phyloP scores from a whole-genome alignment of 2,797 vertebrate genomes.

The Peromyscus aztecus region DNA sequence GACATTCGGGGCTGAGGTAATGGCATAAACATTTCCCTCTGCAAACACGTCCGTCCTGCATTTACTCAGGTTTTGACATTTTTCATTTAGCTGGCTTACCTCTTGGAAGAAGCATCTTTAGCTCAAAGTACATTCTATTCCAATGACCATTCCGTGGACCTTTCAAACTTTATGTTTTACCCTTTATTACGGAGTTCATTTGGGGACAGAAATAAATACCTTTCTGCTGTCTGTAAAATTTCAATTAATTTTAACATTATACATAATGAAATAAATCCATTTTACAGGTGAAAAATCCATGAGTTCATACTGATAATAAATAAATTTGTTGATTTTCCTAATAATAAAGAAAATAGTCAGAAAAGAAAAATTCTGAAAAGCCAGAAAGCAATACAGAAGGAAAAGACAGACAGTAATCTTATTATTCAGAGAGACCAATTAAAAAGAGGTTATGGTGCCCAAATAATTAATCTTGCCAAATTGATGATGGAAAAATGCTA shows the following conservation, averaged over 20 bases:
- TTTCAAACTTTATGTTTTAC: conserved; percentile 3
- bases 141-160: neutral
- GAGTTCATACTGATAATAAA: neutral
- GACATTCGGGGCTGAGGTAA: conserved; percentile 44
- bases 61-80: conserved; percentile 14
- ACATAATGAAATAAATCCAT: conserved; percentile 13
- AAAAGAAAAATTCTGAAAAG: conserved; percentile 37
- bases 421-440: conserved; percentile 29
- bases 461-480: conserved; percentile 27
- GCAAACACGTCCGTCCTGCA: neutral
- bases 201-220: neutral
- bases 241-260: conserved; percentile 43
- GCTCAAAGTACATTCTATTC: conserved; percentile 40
- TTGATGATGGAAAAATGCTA: neutral
- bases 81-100: conserved; percentile 53
- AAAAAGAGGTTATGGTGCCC: neutral
- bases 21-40: conserved; percentile 65
- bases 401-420: neutral
- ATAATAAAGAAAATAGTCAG: neutral
- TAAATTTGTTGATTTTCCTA: conserved; percentile 11
- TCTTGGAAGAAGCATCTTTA: conserved; percentile 46
- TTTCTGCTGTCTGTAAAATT: conserved; percentile 5
- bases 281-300: conserved; percentile 20
- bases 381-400: neutral
- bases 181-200: conserved; percentile 24